Evolutionary conservation across 2,797 vertebrate species (phyloP), one percentile per base, ranked within the genome.

Genomic region (Chloroceryle inda): DNA sequence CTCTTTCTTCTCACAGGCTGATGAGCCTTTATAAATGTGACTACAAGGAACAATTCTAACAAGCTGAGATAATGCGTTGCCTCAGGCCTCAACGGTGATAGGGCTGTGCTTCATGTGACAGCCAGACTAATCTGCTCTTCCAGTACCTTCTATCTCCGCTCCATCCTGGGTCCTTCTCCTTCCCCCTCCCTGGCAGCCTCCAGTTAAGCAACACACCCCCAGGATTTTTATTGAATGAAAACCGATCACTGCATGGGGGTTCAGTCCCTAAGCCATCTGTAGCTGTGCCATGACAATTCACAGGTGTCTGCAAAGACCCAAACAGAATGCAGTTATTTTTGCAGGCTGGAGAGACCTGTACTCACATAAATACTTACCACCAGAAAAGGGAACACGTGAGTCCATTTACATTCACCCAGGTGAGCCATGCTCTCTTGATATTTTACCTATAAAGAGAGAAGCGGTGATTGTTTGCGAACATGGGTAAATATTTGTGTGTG

Each of bases 351-450:
- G 61, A 77, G 15, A 55, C 29, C 5, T 11, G n/a, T 49, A 12
- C 4, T 1, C 31, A 64, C n/a, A 24, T 23, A 78, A 88, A 95
- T 74, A 98, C 99, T 97, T 98, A 99, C 99, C 98, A 99, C 97
- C 85, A 99, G 95, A 52, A 99, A 98, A 9, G 98, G 98, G 93
- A 99, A 98, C 92, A 99, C 87, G 17, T 98, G 92, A 63, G 95
- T 98, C 97, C 98, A 98, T 95, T 96, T 98, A 40, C 95, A 52
- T 96, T 98, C 97, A 95, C 97, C 97, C 63, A 96, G 95, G 75
- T 95, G 97, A 95, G 98, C 98, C 99, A 99, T 99, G 63, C 75
- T 98, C 96, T 96, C 95, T 78, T 40, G 89, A 40, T 91, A 68
- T 45, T 78, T 95, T 73, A 95, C 96, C 98, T 98, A 96, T 81